Evolutionary conservation across 2,888 invertebrate genomes (phyloP).

Genomic region (Cheilosia pagana): DNA sequence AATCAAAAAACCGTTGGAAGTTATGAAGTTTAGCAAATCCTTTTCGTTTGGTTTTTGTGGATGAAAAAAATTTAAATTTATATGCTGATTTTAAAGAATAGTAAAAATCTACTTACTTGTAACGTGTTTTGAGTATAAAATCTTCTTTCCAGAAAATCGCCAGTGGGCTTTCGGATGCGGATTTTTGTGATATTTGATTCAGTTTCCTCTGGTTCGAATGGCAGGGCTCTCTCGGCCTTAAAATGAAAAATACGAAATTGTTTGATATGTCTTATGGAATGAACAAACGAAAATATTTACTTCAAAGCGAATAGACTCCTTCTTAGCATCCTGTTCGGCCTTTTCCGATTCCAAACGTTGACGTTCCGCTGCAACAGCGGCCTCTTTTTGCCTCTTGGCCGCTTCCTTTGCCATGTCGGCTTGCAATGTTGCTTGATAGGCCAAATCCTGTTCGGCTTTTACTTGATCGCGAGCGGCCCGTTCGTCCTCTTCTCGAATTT

Average conservation of each 20-base stretch:
- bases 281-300: conserved; percentile 74
- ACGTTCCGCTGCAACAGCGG: conserved; percentile 87
- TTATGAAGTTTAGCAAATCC: conserved; percentile 93
- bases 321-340: conserved; percentile 88
- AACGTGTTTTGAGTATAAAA: conserved; percentile 85
- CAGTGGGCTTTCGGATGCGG: conserved; percentile 92
- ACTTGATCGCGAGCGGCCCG: conserved; percentile 94
- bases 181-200: conserved; percentile 88
- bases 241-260: conserved; percentile 12
- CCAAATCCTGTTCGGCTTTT: conserved; percentile 96
- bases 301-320: conserved; percentile 86
- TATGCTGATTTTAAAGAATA: neutral
- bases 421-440: conserved; percentile 94
- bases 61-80: conserved; percentile 9
- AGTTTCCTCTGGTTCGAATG: conserved; percentile 88
- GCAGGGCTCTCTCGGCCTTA: conserved; percentile 87
- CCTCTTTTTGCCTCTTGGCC: conserved; percentile 90
- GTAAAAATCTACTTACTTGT: conserved; percentile 82
- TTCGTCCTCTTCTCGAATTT: conserved; percentile 93
- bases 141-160: conserved; percentile 90
- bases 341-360: conserved; percentile 90
- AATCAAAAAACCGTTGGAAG: conserved; percentile 93
- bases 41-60: conserved; percentile 52
- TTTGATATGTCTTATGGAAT: neutral
- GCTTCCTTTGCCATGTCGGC: conserved; percentile 92